Evolutionary conservation across 2,797 vertebrate genomes (phyloP), one percentile per base, ranked within the genome.

Genomic region (Ispidina lecontei): DNA sequence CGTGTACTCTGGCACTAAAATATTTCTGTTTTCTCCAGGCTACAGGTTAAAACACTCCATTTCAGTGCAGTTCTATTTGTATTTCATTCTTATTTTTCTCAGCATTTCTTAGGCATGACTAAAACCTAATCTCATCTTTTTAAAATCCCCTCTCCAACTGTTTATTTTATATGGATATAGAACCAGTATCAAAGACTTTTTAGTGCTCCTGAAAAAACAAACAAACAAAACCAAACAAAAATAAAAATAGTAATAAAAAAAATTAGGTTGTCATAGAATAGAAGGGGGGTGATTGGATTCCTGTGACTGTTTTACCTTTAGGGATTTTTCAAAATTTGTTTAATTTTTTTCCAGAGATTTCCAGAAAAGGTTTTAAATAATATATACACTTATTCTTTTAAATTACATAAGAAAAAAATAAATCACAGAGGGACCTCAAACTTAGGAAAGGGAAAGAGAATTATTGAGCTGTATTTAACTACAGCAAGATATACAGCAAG

Each of bases 121-220:
- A 54, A 76, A 91, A 77, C 5, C 3, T 73, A 59, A 74, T 35
- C 20, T 80, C 13, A 29, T 10, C 6, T 52, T 73, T 87, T 81
- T 44, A 44, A 90, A 69, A 56, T 65, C 14, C 55, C 3, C 6
- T 77, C 23, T 72, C 46, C 29, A 39, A 10, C 19, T 63, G 9
- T 7, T 76, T 70, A 33, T 54, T 69, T 25, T 59, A 7, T 28
- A 58, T 23, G 8, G 4, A 23, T 80, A 59, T 19, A 47, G 39
- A 73, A 35, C 2, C 16, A 87, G 11, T 43, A 31, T 29, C 43
- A 63, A 16, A n/a, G 35, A 55, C 12, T 58, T 16, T 29, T 16
- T 26, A 11, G 6, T 21, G 6, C 3, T 5, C 5, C 4, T 41
- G 4, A 4, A 14, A 71, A 68, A 43, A 23, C 5, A 2, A n/a